phyloP scores from a whole-genome alignment of 2,113 vertebrate species.

The Xyliphius kryptos region DNA sequence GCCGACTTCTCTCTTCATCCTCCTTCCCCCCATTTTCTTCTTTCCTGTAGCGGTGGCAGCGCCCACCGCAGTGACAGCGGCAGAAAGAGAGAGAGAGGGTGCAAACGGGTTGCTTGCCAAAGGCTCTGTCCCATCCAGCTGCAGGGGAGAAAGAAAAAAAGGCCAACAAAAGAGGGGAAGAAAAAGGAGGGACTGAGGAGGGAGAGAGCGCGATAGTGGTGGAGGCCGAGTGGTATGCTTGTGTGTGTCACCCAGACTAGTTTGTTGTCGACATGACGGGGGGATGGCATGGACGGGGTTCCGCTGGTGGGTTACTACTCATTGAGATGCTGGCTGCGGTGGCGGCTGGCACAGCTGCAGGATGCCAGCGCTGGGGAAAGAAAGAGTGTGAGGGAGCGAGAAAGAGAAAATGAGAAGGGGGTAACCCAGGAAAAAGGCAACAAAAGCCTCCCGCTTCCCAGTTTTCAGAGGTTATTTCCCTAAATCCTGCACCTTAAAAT shows the following conservation, averaged over 20 bases:
- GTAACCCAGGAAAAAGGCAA: constrained; percentile 62
- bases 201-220: constrained; percentile 18
- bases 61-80: constrained; percentile 52
- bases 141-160: constrained; percentile 51
- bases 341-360: constrained; percentile 72
- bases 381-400: constrained; percentile 24
- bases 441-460: constrained; percentile 59
- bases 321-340: constrained; percentile 75
- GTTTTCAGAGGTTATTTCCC: constrained; percentile 65
- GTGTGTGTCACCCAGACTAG: not conserved
- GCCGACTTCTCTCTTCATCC: constrained; percentile 52
- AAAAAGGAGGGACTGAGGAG: constrained; percentile 25
- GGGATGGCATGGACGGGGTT: constrained; percentile 37
- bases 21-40: constrained; percentile 33
- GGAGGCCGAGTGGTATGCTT: constrained; percentile 8
- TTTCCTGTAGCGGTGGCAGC: constrained; percentile 53
- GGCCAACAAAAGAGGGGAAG: constrained; percentile 50
- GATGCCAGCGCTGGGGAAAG: constrained; percentile 63
- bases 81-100: constrained; percentile 43
- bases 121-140: constrained; percentile 58
- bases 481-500: constrained; percentile 62
- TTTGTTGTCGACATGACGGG: constrained; percentile 8
- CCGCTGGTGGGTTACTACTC: constrained; percentile 55
- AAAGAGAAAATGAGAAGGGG: constrained; percentile 40
- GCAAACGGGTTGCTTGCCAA: constrained; percentile 61